A percentile compares a stretch with the other conserved stretches of the same genome.
Evolutionary conservation across 1,140 invertebrate genomes (phyloP).

Genomic region (Radopholus similis): DNA sequence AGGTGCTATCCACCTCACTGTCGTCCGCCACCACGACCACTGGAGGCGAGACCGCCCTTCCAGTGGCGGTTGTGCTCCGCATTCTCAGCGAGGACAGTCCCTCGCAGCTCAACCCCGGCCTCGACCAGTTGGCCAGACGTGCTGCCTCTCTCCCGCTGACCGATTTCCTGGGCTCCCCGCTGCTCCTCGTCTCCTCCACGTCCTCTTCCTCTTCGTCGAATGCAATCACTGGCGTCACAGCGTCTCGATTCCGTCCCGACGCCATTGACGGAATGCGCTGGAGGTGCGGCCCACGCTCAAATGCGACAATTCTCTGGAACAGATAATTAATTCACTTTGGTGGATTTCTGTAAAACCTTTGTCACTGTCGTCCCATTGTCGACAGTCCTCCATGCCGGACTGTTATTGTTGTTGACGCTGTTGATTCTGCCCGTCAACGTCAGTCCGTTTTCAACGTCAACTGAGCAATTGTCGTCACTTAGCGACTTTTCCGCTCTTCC

Average conservation of each 20-base stretch:
- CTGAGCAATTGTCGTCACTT: too few species aligned
- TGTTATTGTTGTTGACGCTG: too few species aligned
- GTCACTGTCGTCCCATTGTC: too few species aligned
- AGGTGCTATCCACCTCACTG: not conserved
- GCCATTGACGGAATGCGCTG: not conserved
- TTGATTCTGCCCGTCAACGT: too few species aligned
- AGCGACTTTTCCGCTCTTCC: too few species aligned
- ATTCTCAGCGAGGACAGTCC: slow-evolving; percentile 4
- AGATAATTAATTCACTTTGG: too few species aligned
- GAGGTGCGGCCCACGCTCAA: not conserved
- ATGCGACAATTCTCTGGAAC: not conserved
- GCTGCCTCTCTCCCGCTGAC: slow-evolving; percentile 40
- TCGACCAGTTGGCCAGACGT: slow-evolving; percentile 49
- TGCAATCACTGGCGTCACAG: slow-evolving; percentile 1
- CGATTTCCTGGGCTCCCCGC: not conserved
- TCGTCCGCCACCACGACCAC: not conserved
- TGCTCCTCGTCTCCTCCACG: not conserved
- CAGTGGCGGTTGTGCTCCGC: not conserved
- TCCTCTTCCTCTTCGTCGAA: slow-evolving; percentile 17
- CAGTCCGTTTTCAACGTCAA: too few species aligned
- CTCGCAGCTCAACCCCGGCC: slow-evolving; percentile 31
- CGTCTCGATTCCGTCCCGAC: not conserved
- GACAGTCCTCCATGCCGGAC: too few species aligned
- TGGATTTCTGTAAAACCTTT: too few species aligned
- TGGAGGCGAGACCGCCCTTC: not conserved